Evolutionary conservation across 2,888 invertebrate species (phyloP), one percentile per base, ranked within the genome.

Genomic region (Cybosia mesomella): DNA sequence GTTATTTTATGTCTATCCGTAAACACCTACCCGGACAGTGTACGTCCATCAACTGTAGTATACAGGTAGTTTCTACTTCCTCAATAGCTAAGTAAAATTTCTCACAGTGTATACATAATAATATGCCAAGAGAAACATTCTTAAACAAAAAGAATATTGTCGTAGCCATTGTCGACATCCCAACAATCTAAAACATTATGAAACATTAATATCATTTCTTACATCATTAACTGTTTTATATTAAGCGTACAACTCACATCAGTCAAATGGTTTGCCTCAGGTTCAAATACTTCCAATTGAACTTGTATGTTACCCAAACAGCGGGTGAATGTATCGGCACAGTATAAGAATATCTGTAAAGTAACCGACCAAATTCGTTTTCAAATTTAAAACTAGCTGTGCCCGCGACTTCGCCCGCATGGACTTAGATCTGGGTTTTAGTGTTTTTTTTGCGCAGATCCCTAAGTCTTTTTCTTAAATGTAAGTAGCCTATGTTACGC

Each of bases 31-130:
- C 39, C 15, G 60, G 21, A 54, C 62, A 34, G 21, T 32, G 11
- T 9, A 8, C 5, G 18, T 63, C 32, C 54, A 54, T 21, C 62
- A 60, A 53, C 2, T 11, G n/a, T 24, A 62, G 1, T 10, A 72
- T 71, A 49, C 81, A 79, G 1, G 49, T 62, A 0, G 60, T 60
- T 36, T 74, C 69, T 8, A 71, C 72, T 22, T 76, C 68, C 18
- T 75, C 78, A 22, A 82, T 55, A 4, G 66, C 28, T 0, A 76
- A 32, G 21, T 84, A 82, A 10, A 80, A 80, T 21, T 73, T 80
- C 61, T 84, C 84, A 22, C 78, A 71, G 11, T 80, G 68, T 0
- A 77, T 8, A 3, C 78, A 73, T n/a, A 80, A 64, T 5, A 74
- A 18, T 0, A 70, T 36, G 1, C 77, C 61, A 1, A 82, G 7